Evolutionary conservation across 1,140 invertebrate genomes (phyloP).

Genomic region (Muscidifurax raptorellus): DNA sequence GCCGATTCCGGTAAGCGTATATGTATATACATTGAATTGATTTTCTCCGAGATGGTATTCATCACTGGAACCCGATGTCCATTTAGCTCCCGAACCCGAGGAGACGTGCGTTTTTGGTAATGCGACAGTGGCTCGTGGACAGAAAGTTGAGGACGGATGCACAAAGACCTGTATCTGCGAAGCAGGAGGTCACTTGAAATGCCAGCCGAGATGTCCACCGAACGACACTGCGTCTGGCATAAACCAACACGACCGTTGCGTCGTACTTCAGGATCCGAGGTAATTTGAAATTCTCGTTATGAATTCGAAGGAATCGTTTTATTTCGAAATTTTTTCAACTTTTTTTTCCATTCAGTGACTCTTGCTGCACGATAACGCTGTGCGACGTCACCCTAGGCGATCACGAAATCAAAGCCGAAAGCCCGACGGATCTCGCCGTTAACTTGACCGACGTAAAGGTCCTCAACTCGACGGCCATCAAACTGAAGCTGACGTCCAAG

Average conservation of each 20-base stretch:
- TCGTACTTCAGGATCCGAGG: constrained; percentile 66
- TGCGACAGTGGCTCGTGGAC: constrained; percentile 82
- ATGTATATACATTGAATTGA: background rate
- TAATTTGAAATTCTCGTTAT: constrained; percentile 18
- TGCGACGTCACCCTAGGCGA: constrained; percentile 87
- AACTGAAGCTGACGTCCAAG: constrained; percentile 66
- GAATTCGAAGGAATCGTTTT: background rate
- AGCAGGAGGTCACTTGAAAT: constrained; percentile 82
- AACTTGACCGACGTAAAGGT: constrained; percentile 71
- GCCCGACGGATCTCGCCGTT: constrained; percentile 62
- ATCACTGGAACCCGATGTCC: background rate
- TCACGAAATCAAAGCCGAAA: constrained; percentile 78
- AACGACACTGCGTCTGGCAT: constrained; percentile 66
- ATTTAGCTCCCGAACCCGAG: constrained; percentile 66
- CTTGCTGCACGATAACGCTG: constrained; percentile 88
- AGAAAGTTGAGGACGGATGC: constrained; percentile 87
- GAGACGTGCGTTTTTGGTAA: constrained; percentile 87
- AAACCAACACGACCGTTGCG: constrained; percentile 71
- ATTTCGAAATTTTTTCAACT: constrained; percentile 11
- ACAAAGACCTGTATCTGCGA: constrained; percentile 86
- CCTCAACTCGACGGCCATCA: constrained; percentile 71
- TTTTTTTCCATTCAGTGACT: constrained; percentile 77
- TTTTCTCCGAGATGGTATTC: background rate
- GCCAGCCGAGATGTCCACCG: constrained; percentile 81
- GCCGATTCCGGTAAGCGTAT: constrained; percentile 73